phyloP scores from a whole-genome alignment of 2,797 vertebrate genomes.

The Oryzias dopingdopingensis region DNA sequence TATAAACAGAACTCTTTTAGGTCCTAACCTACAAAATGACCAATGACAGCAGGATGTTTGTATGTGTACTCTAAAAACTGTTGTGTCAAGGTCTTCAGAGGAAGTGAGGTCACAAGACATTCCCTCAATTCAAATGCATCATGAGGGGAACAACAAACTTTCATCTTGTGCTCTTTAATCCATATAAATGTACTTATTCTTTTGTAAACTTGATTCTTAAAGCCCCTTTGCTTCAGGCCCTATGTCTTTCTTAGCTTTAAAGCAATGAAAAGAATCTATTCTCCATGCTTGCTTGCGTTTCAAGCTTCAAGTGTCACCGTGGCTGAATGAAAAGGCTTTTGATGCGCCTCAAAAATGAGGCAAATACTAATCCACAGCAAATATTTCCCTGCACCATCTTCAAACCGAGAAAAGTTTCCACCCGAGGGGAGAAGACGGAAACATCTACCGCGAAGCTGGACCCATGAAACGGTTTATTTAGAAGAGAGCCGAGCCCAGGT shows the following conservation, averaged over 20 bases:
- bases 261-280: background rate
- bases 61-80: constrained; percentile 4
- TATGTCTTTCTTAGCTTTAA: background rate
- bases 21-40: background rate
- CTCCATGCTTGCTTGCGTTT: background rate
- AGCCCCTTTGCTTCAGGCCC: background rate
- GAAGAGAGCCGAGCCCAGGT: constrained; percentile 4
- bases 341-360: constrained; percentile 38
- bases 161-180: background rate
- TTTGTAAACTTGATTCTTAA: background rate
- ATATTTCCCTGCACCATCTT: background rate
- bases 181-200: background rate
- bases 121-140: background rate
- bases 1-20: too few species aligned
- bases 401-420: constrained; percentile 8
- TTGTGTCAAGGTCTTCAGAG: constrained; percentile 41
- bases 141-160: background rate
- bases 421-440: constrained; percentile 3
- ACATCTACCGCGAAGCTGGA: background rate
- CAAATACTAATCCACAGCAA: constrained; percentile 23
- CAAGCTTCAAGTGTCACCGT: constrained; percentile 35
- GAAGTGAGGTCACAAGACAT: background rate
- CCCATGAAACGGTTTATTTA: background rate
- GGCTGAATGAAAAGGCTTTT: constrained; percentile 41
- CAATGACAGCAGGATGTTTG: constrained; percentile 6